Base-by-base conservation (phyloP, 2,113 vertebrate species). In the Brachirus orientalis region DNA sequence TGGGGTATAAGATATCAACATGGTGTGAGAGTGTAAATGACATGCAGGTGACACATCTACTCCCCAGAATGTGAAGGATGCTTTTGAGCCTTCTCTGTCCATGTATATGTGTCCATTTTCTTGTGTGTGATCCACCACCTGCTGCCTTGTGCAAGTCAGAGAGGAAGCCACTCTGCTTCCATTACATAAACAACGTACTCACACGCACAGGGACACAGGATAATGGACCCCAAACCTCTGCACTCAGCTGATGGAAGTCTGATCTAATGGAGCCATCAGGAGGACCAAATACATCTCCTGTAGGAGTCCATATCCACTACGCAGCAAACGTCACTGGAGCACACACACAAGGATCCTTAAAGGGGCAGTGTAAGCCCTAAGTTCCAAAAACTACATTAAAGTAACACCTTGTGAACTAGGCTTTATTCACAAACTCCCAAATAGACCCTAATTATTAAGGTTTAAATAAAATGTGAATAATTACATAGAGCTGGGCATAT, bases 201-300 rank as follows among this genome's bases (percentile, higher is more conserved):
- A 54, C 40, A 55, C 54, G 20, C 47, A 55, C 55, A 0, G 11
- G 11, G 38, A 40, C 51, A 65, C 22, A 58, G 16, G 54, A 57
- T 79, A 81, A 78, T 70, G 53, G 47, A 35, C 51, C 63, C 56
- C 61, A 75, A 61, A 40, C 38, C 46, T 40, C 53, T 62, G 66
- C 67, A 68, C 57, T 75, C 38, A 38, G 63, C 57, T 63, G 74
- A 78, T 61, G 75, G 66, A 20, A 38, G 67, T 33, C 38, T 59
- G 68, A 72, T 71, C 61, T 66, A 74, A 70, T 74, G 43, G 57
- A 80, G 56, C 38, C 62, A 59, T 73, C 56, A 74, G 10, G 10
- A 57, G 46, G 51, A 68, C 66, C 67, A 78, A 75, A 71, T 59
- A 75, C 60, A 69, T 69, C 66, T 64, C 66, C 48, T 44, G 50